A percentile compares a stretch with the other conserved stretches of the same genome.
phyloP scores from a whole-genome alignment of 2,797 vertebrate genomes.

The Pelochelys cantorii region DNA sequence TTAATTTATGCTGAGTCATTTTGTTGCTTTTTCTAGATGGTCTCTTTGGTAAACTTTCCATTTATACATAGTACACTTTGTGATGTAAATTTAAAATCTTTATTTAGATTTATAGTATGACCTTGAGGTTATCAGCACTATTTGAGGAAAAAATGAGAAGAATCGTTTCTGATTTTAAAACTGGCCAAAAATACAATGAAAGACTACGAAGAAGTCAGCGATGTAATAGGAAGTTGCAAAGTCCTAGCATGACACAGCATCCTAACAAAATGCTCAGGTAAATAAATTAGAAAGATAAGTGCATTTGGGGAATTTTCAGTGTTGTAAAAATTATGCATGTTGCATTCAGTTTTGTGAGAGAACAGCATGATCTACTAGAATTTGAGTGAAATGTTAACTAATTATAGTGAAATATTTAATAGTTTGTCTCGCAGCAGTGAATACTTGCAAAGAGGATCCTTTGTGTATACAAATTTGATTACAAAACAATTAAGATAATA shows the following conservation, averaged over 20 bases:
- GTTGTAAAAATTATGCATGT: neutral
- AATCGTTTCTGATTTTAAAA: constrained; percentile 93
- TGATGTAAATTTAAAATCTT: constrained; percentile 28
- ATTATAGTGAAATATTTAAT: neutral
- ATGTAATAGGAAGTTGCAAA: constrained; percentile 86
- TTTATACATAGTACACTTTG: neutral
- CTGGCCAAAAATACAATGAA: constrained; percentile 90
- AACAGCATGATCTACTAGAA: neutral
- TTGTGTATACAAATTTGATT: neutral
- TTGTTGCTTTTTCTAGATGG: neutral
- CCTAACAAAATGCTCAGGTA: constrained; percentile 83
- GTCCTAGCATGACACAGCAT: constrained; percentile 74
- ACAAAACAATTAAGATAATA: fast-evolving
- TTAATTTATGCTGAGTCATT: fast-evolving
- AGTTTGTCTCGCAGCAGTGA: neutral
- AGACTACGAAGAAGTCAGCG: constrained; percentile 90
- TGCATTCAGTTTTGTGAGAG: neutral
- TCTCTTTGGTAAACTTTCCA: neutral
- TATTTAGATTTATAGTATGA: constrained; percentile 96
- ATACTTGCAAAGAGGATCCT: fast-evolving
- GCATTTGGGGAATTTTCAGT: neutral
- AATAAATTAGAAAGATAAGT: neutral
- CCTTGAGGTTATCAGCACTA: constrained; percentile 92
- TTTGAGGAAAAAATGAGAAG: constrained; percentile 94
- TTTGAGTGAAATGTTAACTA: neutral